Base-by-base conservation (phyloP, 2,888 invertebrate genomes). In the Agonopterix subpropinquella region DNA sequence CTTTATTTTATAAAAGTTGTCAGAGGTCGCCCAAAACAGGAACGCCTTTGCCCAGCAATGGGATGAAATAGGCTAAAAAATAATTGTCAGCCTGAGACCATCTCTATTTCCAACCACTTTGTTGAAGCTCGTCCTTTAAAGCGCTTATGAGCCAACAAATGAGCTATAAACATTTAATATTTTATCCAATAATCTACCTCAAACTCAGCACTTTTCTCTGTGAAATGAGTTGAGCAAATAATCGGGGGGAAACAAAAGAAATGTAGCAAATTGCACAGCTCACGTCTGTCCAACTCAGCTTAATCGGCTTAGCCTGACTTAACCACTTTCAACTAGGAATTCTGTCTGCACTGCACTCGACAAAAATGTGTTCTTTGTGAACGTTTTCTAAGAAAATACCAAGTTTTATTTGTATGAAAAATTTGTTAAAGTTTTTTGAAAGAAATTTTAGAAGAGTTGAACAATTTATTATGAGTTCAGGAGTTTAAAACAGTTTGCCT, bases 281-380 rank as follows among this genome's bases (percentile, higher is more conserved):
- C 48, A 15, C 41, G 36, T 39, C 28, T 28, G 28, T 28, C 45
- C 50, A 36, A 45, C 42, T 48, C 39, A 53, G 50, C 50, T 50
- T 50, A 55, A 55, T 52, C 55, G 49, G 48, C 53, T 55, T 55
- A 55, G 39, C 41, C 41, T 44, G 52, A 42, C 50, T 52, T 51
- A 51, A 49, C 51, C 48, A 48, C 44, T 52, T 48, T 36, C 48
- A 50, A 48, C 39, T 50, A 50, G 44, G 37, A 45, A n/a, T 45
- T 48, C 39, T 15, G 47, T 39, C 47, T 42, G 42, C 42, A 11
- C 47, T 5, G 42, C 48, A 28, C 11, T 35, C 45, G 13, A 28
- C 15, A 42, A 36, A 36, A 47, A 15, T 37, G 11, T 42, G 41
- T 42, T 42, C 42, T 11, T 36, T 42, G 28, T n/a, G 42, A 39